Conservation (phyloP, 2,888 invertebrate species). For the Antheraea assamensis region DNA sequence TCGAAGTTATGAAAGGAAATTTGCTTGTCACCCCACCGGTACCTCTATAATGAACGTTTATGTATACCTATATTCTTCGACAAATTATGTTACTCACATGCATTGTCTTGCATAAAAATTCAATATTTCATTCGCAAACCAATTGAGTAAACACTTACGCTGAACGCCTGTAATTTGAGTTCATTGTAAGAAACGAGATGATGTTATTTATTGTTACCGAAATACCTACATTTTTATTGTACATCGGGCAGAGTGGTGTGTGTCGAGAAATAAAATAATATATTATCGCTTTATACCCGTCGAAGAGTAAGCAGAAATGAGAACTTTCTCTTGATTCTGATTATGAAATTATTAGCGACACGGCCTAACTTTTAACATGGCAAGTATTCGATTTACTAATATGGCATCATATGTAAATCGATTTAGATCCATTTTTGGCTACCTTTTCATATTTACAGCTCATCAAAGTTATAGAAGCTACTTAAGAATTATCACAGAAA, state of each 20-base stretch:
- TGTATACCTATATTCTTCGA: conserved; percentile 20
- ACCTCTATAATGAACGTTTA: conserved; percentile 16
- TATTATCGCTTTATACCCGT: not conserved
- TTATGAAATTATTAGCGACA: no score
- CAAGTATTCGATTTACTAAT: no score
- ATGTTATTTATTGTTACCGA: conserved; percentile 35
- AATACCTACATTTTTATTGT: conserved; percentile 11
- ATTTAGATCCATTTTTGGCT: no score
- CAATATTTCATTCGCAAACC: conserved; percentile 41
- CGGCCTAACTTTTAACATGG: no score
- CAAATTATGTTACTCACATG: conserved; percentile 18
- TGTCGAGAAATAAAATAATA: not conserved
- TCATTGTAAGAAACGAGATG: conserved; percentile 37
- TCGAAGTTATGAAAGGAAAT: not conserved
- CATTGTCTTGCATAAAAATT: conserved; percentile 34
- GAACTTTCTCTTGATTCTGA: not conserved
- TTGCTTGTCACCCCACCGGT: conserved; percentile 5
- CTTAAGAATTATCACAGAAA: no score
- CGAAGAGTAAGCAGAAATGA: not conserved
- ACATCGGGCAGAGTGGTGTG: not conserved
- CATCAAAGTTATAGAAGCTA: no score
- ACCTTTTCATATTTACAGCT: no score
- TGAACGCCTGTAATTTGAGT: conserved; percentile 37
- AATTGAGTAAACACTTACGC: conserved; percentile 46
- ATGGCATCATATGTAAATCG: no score